Percentiles rank a stretch among this genome's conserved stretches.
Conservation (phyloP, 92 coral and sea anemone species). For the Phymanthus crucifer region DNA sequence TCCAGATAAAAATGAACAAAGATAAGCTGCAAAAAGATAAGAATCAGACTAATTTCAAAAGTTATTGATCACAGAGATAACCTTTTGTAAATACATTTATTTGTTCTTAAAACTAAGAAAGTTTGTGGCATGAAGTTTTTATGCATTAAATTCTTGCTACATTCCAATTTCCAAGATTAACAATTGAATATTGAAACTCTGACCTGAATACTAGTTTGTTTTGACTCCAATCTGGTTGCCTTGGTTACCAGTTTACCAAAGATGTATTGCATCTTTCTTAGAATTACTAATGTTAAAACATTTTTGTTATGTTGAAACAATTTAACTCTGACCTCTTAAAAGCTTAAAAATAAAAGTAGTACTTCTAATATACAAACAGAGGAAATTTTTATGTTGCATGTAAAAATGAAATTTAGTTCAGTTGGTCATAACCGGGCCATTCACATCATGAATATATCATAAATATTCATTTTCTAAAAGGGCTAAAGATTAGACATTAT, state of each 20-base stretch:
- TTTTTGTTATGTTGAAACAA: too few species aligned
- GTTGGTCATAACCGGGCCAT: neutral
- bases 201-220: neutral
- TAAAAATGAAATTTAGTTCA: neutral
- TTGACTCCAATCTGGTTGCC: neutral
- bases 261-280: neutral
- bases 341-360: neutral
- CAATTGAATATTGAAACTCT: neutral
- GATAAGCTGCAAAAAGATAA: neutral
- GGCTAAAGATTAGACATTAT: neutral
- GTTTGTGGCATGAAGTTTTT: too few species aligned
- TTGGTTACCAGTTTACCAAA: slow-evolving; percentile 4
- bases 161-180: neutral
- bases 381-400: neutral
- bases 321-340: too few species aligned
- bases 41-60: neutral
- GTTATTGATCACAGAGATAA: neutral
- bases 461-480: neutral
- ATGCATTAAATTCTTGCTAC: neutral
- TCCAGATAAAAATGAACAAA: neutral
- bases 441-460: neutral
- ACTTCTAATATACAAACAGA: neutral
- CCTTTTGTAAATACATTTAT: neutral
- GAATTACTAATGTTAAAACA: neutral
- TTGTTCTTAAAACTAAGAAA: too few species aligned